These are phyloP conservation scores for Bubalus kerabau DNA, from an alignment of 2,113 vertebrate genomes.

Conservation along the genomic window DNA sequence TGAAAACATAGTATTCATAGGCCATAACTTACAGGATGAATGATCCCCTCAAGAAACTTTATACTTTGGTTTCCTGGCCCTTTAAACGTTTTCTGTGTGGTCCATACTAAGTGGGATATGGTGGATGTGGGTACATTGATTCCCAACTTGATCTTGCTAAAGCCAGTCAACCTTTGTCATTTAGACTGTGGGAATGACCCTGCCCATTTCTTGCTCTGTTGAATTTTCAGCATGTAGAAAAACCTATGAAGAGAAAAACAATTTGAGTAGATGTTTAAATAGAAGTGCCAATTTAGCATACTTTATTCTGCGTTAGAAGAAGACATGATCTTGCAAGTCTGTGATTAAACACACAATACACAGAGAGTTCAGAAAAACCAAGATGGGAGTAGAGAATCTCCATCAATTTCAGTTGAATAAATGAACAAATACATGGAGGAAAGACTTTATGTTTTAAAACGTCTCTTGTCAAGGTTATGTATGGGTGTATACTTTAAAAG, in stretches of 20 bases:
- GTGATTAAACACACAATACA: background rate
- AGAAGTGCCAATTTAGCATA: background rate
- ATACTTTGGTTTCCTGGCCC: background rate
- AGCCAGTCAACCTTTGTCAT: background rate
- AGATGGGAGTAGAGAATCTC: background rate
- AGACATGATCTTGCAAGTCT: background rate
- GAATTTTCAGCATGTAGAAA: background rate
- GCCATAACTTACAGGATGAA: background rate
- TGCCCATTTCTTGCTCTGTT: background rate
- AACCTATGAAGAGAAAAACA: conserved; percentile 17
- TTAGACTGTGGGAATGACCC: background rate
- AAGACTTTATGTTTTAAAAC: background rate
- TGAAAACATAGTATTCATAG: background rate
- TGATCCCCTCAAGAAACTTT: background rate
- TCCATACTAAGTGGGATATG: background rate
- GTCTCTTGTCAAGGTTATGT: background rate
- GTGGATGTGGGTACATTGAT: rapidly evolving
- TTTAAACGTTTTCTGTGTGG: background rate
- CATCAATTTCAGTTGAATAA: background rate
- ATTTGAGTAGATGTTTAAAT: conserved; percentile 35
- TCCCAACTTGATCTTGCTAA: background rate
- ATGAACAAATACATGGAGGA: background rate
- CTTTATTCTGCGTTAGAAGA: background rate
- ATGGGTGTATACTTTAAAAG: background rate
- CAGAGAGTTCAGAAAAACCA: background rate